Percentiles rank a stretch among this genome's conserved stretches.
Conservation (phyloP, 2,113 vertebrate genomes). For the Agapornis roseicollis region DNA sequence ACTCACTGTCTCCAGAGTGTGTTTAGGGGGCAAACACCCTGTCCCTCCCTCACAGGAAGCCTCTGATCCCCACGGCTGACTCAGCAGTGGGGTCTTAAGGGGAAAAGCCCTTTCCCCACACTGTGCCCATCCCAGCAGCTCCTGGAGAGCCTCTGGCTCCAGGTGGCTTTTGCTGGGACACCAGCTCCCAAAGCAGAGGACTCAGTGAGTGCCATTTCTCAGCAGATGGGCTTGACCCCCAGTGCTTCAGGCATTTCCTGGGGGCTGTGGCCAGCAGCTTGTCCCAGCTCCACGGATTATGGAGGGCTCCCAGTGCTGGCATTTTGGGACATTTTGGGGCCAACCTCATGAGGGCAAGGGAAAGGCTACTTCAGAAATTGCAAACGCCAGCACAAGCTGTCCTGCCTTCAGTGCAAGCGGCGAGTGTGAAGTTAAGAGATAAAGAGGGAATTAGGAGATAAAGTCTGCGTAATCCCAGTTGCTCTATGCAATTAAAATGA, state of each 20-base stretch:
- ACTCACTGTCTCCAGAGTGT: not conserved
- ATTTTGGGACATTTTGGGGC: not conserved
- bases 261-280: not conserved
- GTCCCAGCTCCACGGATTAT: fast-evolving
- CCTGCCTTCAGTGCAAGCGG: constrained; percentile 51
- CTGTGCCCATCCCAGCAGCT: not conserved
- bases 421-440: constrained; percentile 72
- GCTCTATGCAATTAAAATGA: constrained; percentile 74
- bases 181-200: not conserved
- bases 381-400: constrained; percentile 19
- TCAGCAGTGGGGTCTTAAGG: not conserved
- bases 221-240: fast-evolving
- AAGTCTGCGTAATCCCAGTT: constrained; percentile 70
- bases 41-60: not conserved
- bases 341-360: not conserved
- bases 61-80: not conserved
- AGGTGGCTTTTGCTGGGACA: not conserved
- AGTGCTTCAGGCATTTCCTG: fast-evolving
- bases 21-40: not conserved
- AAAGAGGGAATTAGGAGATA: constrained; percentile 74
- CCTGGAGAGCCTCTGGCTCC: not conserved
- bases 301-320: fast-evolving
- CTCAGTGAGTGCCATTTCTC: fast-evolving
- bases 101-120: not conserved
- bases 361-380: constrained; percentile 27